A percentile compares a stretch with the other conserved stretches of the same genome.
These are phyloP conservation scores for Oostethus manadensis DNA, from an alignment of 2,113 vertebrate species.

Conservation along the genomic window DNA sequence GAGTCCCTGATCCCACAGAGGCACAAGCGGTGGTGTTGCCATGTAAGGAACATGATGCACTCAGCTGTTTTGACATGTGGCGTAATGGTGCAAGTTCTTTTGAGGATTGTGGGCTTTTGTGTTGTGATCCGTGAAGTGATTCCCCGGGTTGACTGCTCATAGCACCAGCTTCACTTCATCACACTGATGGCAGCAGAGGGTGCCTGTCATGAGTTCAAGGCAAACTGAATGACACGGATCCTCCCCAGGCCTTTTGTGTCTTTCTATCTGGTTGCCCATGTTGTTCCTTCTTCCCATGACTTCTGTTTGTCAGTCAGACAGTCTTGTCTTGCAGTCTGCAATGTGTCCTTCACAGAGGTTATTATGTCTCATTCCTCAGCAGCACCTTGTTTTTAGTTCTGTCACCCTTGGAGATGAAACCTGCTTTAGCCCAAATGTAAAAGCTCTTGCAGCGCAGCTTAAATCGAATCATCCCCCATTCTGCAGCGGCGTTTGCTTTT, in stretches of 20 bases:
- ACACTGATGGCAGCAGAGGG: conserved; percentile 55
- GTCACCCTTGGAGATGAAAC: conserved; percentile 57
- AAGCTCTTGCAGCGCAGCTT: conserved; percentile 63
- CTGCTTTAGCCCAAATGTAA: conserved; percentile 55
- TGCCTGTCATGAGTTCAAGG: conserved; percentile 59
- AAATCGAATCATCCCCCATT: conserved; percentile 68
- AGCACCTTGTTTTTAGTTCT: conserved; percentile 41
- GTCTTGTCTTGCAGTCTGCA: conserved; percentile 20
- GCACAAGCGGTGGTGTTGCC: conserved; percentile 25
- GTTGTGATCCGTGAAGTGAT: conserved; percentile 62
- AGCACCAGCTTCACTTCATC: conserved; percentile 61
- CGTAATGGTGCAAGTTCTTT: conserved; percentile 42
- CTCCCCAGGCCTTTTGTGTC: conserved; percentile 41
- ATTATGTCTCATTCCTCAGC: conserved; percentile 24
- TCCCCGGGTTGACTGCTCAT: conserved; percentile 49
- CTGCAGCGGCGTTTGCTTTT: conserved; percentile 67
- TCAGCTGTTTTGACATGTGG: conserved; percentile 49
- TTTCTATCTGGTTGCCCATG: conserved; percentile 14
- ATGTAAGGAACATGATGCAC: conserved; percentile 30
- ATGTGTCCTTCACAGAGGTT: conserved; percentile 26
- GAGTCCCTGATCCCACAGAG: conserved; percentile 19
- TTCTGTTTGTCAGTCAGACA: conserved; percentile 14
- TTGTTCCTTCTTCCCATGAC: conserved; percentile 7
- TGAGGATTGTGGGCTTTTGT: conserved; percentile 49
- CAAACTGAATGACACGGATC: conserved; percentile 51